phyloP scores from a whole-genome alignment of 2,113 vertebrate genomes.

The Cyanocitta stelleri region DNA sequence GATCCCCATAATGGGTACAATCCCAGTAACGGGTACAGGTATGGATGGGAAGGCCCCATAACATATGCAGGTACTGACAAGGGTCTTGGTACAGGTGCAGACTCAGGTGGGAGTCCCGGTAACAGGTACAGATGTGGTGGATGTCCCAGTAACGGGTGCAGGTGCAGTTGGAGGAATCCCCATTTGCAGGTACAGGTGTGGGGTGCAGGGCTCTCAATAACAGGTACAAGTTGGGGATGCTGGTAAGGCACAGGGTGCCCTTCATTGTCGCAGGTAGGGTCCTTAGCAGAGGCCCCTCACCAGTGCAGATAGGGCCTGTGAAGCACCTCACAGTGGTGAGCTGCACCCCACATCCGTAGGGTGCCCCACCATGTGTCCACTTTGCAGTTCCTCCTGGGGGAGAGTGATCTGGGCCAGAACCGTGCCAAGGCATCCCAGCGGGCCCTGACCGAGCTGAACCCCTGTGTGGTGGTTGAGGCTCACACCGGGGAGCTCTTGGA shows the following conservation, averaged over 20 bases:
- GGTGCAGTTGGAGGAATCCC: background rate
- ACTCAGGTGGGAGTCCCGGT: background rate
- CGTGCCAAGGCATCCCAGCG: conserved; percentile 72
- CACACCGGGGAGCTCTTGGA: conserved; percentile 62
- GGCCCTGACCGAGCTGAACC: conserved; percentile 76
- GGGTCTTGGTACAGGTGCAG: no score
- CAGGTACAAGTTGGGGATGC: background rate
- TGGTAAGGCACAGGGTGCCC: background rate
- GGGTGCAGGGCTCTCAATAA: background rate
- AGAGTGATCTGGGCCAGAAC: conserved; percentile 74
- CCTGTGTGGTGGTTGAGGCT: conserved; percentile 61
- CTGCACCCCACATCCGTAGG: background rate
- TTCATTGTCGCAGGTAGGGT: background rate
- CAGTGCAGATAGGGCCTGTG: background rate
- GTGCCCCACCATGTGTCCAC: background rate
- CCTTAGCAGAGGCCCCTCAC: background rate
- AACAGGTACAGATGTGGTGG: accelerated
- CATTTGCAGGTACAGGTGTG: background rate
- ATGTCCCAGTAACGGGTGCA: background rate
- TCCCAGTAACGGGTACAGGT: background rate
- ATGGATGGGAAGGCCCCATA: no score
- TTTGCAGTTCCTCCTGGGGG: conserved; percentile 80
- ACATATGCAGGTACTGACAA: no score
- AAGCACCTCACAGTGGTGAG: background rate
- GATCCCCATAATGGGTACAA: background rate